Evolutionary conservation across 2,113 vertebrate genomes (phyloP), one percentile per base, ranked within the genome.

Genomic region (Chlorocebus sabaeus): DNA sequence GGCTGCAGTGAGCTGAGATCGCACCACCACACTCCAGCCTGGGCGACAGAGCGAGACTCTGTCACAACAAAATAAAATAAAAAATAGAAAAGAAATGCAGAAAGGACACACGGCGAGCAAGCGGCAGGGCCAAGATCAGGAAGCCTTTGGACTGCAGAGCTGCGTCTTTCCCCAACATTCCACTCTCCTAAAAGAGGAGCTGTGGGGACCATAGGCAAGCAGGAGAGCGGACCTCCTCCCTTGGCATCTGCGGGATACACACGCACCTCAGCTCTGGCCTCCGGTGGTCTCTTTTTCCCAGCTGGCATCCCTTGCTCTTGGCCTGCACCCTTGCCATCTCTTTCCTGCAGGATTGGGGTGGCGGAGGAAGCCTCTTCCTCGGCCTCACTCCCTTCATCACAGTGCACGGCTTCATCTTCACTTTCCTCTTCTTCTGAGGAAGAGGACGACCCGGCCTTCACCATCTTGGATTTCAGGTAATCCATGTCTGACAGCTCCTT

Each of bases 401-500:
- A 97, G 94, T 50, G 98, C 97, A 85, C 96, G 0, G 13, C 97
- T 40, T 97, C 96, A 0, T 98, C 97, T 45, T 98, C 98, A 38
- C 98, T 98, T 7, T 98, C 98, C 3, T 98, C 97, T 2, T 90
- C 97, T 8, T 85, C 90, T 0, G 11, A 97, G 2, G 98, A 98
- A 1, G 98, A 98, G 1, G 85, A 52, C 0, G 70, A 90, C 40
- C 86, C 91, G 0, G 98, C 98, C 89, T 79, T 92, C 94, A 99
- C 99, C 97, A 99, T 97, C 98, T 99, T 99, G 43, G 99, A 99
- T 67, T 99, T 99, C 97, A 99, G 98, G 98, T 99, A 99, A 8
- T 99, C 99, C 99, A 99, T 99, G 97, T 99, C 99, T 0, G 99
- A 99, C 70, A 99, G 98, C 12, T 97, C 98, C 89, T 98, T 98